These are phyloP conservation scores for Barnardius zonarius DNA, from an alignment of 2,113 vertebrate genomes.

Conservation along the genomic window DNA sequence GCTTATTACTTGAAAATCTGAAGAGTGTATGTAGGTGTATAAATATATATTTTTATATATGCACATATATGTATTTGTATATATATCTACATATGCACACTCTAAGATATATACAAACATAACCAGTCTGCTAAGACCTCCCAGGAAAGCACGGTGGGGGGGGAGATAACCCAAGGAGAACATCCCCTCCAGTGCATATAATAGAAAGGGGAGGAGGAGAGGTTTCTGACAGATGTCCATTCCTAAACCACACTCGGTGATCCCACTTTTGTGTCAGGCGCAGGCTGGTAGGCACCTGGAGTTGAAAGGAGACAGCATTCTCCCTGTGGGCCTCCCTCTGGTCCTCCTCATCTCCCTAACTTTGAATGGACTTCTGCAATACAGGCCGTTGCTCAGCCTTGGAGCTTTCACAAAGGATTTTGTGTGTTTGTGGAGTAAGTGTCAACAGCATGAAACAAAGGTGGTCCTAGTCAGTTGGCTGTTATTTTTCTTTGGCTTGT, in stretches of 20 bases:
- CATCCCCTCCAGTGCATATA: rapidly evolving
- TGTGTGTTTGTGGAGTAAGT: background rate
- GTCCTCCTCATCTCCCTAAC: background rate
- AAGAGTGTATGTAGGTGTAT: background rate
- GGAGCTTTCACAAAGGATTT: background rate
- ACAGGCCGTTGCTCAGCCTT: background rate
- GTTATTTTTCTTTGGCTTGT: background rate
- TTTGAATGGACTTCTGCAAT: background rate
- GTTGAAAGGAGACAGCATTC: background rate
- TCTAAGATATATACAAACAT: background rate
- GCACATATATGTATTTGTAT: background rate
- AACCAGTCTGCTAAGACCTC: background rate
- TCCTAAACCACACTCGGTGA: background rate
- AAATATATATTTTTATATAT: background rate
- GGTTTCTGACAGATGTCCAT: background rate
- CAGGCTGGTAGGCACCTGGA: background rate
- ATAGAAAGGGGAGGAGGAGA: background rate
- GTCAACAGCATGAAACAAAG: background rate
- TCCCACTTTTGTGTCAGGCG: background rate
- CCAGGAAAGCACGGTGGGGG: background rate
- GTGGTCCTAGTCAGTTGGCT: background rate
- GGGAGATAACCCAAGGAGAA: background rate
- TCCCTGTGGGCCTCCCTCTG: background rate
- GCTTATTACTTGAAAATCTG: background rate
- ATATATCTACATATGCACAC: background rate